Conservation (phyloP, 2,888 invertebrate genomes). For the Drosophila leonis region DNA sequence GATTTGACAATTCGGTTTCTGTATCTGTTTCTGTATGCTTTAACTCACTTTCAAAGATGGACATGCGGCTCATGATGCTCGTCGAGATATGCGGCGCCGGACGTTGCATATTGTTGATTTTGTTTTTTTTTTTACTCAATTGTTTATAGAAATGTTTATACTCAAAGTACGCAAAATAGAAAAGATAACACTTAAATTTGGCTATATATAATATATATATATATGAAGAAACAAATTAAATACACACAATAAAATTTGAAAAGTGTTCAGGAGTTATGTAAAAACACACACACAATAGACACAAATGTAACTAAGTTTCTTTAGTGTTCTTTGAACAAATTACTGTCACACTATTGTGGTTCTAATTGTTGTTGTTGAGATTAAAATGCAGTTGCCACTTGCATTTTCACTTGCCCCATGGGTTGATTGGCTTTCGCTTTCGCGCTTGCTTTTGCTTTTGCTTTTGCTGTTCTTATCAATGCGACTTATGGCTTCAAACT, state of each 20-base stretch:
- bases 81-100: slow-evolving; percentile 75
- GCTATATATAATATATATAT: not conserved
- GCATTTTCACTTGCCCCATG: slow-evolving; percentile 33
- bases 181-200: slow-evolving; percentile 14
- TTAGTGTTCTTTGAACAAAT: slow-evolving; percentile 1
- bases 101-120: slow-evolving; percentile 69
- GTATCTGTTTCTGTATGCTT: not conserved
- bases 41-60: slow-evolving; percentile 82
- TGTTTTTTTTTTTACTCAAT: not conserved
- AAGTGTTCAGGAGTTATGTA: not conserved
- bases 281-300: not conserved
- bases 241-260: slow-evolving; percentile 11
- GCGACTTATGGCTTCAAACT: slow-evolving; percentile 74
- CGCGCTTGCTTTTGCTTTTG: slow-evolving; percentile 31
- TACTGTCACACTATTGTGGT: not conserved
- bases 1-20: not conserved
- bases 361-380: slow-evolving; percentile 32
- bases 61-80: slow-evolving; percentile 81
- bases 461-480: slow-evolving; percentile 67
- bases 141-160: not conserved
- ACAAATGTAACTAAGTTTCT: slow-evolving; percentile 9
- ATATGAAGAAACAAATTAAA: not conserved
- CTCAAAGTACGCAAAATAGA: not conserved
- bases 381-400: slow-evolving; percentile 36
- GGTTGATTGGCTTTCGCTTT: slow-evolving; percentile 29